Conservation (phyloP, 2,888 invertebrate genomes). For the Sepioteuthis lessoniana region DNA sequence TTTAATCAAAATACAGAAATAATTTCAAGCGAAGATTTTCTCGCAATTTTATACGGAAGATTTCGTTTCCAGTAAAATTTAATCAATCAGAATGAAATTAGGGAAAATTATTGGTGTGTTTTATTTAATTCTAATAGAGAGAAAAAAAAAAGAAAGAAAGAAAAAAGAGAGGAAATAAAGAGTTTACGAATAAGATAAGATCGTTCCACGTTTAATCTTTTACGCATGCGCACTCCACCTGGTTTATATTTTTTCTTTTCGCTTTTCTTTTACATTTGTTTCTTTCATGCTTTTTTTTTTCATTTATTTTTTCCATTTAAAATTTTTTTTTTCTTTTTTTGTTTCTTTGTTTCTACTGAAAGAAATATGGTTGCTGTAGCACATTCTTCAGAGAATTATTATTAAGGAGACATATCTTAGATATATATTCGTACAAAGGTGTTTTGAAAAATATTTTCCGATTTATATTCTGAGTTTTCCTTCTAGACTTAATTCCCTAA, state of each 20-base stretch:
- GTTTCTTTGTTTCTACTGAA: not conserved
- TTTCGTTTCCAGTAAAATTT: not conserved
- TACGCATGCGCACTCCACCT: not conserved
- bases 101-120: not conserved
- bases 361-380: no score
- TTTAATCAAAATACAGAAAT: not conserved
- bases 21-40: no score
- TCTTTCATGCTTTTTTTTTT: not conserved
- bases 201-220: not conserved
- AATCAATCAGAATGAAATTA: not conserved
- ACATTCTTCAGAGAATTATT: no score
- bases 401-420: no score
- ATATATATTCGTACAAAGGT: no score
- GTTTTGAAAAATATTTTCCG: no score
- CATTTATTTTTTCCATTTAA: no score
- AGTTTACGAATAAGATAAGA: not conserved
- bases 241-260: not conserved
- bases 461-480: no score
- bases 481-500: no score
- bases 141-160: not conserved
- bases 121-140: not conserved
- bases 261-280: not conserved
- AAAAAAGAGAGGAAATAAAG: not conserved
- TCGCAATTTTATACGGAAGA: not conserved
- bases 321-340: not conserved